phyloP scores from a whole-genome alignment of 2,888 invertebrate genomes.

The Synergus umbraculus region DNA sequence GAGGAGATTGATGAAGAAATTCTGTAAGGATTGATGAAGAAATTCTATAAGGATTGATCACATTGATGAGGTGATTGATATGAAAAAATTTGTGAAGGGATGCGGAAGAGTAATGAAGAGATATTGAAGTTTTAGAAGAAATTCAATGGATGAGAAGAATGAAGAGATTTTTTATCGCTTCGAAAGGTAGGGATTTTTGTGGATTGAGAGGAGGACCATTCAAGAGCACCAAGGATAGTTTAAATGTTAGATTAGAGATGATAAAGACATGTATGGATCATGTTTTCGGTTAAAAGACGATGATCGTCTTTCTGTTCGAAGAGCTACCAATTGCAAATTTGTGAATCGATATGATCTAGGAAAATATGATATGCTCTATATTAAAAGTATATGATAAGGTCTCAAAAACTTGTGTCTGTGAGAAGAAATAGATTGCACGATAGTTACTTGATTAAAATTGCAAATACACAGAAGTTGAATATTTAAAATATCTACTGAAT shows the following conservation, averaged over 20 bases:
- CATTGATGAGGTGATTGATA: not conserved
- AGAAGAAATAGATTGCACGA: not conserved
- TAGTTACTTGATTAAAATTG: not conserved
- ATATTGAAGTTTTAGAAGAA: not conserved
- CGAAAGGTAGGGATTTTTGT: not conserved
- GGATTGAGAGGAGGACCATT: not conserved
- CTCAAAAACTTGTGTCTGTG: not conserved
- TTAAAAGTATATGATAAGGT: not conserved
- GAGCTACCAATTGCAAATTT: not conserved
- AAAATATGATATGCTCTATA: not conserved
- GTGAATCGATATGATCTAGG: not conserved
- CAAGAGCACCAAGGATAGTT: not conserved
- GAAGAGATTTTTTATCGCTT: not conserved
- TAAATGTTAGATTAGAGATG: conserved; percentile 4
- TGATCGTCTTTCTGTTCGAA: not conserved
- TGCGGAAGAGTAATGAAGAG: not conserved
- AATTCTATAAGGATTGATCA: not conserved
- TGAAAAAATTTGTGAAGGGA: not conserved
- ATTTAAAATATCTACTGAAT: not conserved
- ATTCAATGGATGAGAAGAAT: not conserved
- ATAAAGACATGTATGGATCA: not conserved
- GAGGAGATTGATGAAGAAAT: conserved; percentile 2
- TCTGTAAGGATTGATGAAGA: not conserved
- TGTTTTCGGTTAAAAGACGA: not conserved
- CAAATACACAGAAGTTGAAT: not conserved